Evolutionary conservation across 23 tunicate genomes (phyloP), one percentile per base, ranked within the genome.

Genomic region (Halocynthia roretzi): DNA sequence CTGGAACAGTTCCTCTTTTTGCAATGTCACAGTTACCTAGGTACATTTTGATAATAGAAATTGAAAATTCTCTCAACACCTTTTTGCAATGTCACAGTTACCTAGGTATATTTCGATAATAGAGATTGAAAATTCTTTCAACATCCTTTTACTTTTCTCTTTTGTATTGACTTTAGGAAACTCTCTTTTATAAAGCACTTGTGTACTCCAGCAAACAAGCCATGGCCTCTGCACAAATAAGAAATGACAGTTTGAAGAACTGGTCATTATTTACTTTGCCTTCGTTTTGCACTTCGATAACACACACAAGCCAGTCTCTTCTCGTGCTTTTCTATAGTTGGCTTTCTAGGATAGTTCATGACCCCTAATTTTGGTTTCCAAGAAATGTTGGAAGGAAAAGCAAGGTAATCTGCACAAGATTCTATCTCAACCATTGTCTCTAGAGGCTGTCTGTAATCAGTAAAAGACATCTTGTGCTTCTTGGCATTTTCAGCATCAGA

Each of bases 301-400:
- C 85, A 8, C 77, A 15, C 11, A 84, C 83, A 53, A 75, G 53
- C 5, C 72, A 22, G 57, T 31, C 61, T 89, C 88, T n/a, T 23
- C 19, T 75, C 88, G 68, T 2, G 88, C 88, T 10, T 73, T 31
- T 51, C 80, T 89, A 83, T 89, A 55, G 68, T 52, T 19, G 75
- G 75, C 51, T 89, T 89, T 61, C 71, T 67, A 22, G 96, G 96
- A 62, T 89, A 89, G 64, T 89, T 89, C 58, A 56, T 86, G 21
- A 89, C 96, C 6, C 88, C 96, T 8, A 83, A 54, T 61, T 75
- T 70, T 22, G 77, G 71, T 20, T 62, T 15, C 88, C 88, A 89
- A 10, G 72, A 69, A 18, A 51, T 58, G 11, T 64, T 54, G 10
- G 5, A 49, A 15, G 95, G 84, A 52, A 89, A 69, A 7, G 78